Evolutionary conservation across 2,797 vertebrate species (phyloP), one percentile per base, ranked within the genome.

Genomic region (Notoglanidium macrostoma): DNA sequence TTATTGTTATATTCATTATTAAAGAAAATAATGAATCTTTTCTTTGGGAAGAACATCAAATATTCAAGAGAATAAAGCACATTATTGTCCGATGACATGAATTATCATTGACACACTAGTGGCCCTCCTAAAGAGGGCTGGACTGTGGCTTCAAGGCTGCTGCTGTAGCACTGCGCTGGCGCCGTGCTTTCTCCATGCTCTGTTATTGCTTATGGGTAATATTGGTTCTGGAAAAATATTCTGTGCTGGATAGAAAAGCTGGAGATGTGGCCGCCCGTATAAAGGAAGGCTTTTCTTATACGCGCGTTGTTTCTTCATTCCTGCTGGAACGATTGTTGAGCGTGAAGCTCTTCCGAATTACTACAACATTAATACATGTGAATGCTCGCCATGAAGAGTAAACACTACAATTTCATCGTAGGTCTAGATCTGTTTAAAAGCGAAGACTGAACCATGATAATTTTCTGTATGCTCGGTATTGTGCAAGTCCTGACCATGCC

Each of bases 1-100:
- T 1, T 17, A 72, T 84, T 51, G 73, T 29, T 44, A 2, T 46
- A 87, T 89, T 74, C 51, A 40, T 70, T 72, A 72, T 17, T 59
- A 59, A 85, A 55, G 44, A 61, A 73, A 29, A 51, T 80, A 57
- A 86, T 55, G 74, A 32, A n/a, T 49, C 59, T 83, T 51, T 70
- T 65, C 23, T 26, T 29, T 76, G 73, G 68, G 14, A 82, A 54
- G 51, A 23, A 77, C 46, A 35, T 46, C 23, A 63, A 63, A 63
- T 81, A 63, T 63, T 44, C 35, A 46, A 12, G 57, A 46, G 3
- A n/a, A 29, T 65, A 65, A 65, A 65, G 21, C 12, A 26, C 7
- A 19, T 63, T 80, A 46, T n/a, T 15, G 57, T 44, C 40, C 46
- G 79, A 7, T 63, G 40, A n/a, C 26, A 26, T 19, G 79, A 4